A percentile compares a stretch with the other conserved stretches of the same genome.
Evolutionary conservation across 2,888 invertebrate species (phyloP).

Genomic region (Parascotia fuliginaria): DNA sequence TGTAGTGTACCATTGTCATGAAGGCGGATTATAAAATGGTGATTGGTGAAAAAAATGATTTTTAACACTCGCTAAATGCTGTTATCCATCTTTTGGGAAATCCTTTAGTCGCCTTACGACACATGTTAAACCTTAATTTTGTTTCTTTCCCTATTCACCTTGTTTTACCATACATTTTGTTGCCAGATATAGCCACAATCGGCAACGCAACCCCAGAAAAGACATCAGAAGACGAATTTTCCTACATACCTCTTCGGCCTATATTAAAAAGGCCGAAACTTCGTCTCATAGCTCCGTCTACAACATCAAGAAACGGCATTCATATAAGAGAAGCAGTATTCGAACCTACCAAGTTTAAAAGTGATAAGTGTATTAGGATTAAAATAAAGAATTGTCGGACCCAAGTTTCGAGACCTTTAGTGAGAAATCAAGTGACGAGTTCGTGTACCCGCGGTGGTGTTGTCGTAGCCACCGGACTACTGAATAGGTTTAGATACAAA

Average conservation of each 20-base stretch:
- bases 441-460: slow-evolving; percentile 42
- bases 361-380: slow-evolving; percentile 57
- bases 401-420: slow-evolving; percentile 44
- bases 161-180: background rate
- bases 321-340: slow-evolving; percentile 62
- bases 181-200: slow-evolving; percentile 54
- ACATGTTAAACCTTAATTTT: no score
- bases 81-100: no score
- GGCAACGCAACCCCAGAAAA: slow-evolving; percentile 51
- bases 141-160: no score
- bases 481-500: slow-evolving; percentile 78
- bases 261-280: slow-evolving; percentile 60
- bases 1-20: no score
- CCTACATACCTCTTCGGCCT: slow-evolving; percentile 57
- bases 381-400: slow-evolving; percentile 70
- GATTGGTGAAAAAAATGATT: no score
- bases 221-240: slow-evolving; percentile 62
- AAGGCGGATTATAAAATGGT: no score
- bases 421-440: slow-evolving; percentile 37
- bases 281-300: slow-evolving; percentile 50
- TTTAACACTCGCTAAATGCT: no score
- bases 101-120: no score
- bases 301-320: slow-evolving; percentile 42
- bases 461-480: slow-evolving; percentile 66
- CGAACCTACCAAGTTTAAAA: slow-evolving; percentile 61